phyloP scores from a whole-genome alignment of 2,113 vertebrate species.

The Climacteris rufus region DNA sequence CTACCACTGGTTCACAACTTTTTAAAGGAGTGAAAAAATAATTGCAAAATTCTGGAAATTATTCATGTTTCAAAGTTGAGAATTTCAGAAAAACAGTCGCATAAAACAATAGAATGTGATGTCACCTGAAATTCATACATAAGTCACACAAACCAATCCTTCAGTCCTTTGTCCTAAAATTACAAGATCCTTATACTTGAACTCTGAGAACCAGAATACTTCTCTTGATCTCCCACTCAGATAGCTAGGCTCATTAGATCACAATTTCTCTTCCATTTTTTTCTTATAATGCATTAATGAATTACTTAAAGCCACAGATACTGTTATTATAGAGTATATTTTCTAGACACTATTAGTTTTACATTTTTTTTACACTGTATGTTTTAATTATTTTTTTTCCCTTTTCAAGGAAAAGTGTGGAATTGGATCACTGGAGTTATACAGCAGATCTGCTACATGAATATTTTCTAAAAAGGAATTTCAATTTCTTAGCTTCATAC shows the following conservation, averaged over 20 bases:
- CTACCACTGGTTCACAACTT: not conserved
- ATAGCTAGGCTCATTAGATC: not conserved
- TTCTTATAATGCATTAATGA: not conserved
- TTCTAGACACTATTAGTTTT: not conserved
- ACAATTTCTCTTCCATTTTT: not conserved
- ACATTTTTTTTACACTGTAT: fast-evolving
- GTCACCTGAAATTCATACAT: not conserved
- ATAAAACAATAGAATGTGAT: not conserved
- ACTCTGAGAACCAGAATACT: not conserved
- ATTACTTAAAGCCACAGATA: not conserved
- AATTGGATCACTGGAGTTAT: not conserved
- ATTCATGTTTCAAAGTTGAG: not conserved
- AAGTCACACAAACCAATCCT: not conserved
- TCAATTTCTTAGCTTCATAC: not conserved
- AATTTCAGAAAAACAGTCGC: not conserved
- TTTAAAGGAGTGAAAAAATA: not conserved
- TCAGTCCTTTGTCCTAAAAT: not conserved
- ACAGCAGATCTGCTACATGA: not conserved
- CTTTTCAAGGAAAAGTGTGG: not conserved
- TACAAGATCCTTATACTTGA: not conserved
- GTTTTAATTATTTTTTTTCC: not conserved
- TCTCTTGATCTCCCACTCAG: not conserved
- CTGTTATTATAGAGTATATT: not conserved
- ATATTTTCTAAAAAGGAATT: not conserved
- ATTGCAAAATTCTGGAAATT: not conserved